Percentiles rank a stretch among this genome's conserved stretches.
Evolutionary conservation across 2,113 vertebrate genomes (phyloP).

Genomic region (Actenoides hombroni): DNA sequence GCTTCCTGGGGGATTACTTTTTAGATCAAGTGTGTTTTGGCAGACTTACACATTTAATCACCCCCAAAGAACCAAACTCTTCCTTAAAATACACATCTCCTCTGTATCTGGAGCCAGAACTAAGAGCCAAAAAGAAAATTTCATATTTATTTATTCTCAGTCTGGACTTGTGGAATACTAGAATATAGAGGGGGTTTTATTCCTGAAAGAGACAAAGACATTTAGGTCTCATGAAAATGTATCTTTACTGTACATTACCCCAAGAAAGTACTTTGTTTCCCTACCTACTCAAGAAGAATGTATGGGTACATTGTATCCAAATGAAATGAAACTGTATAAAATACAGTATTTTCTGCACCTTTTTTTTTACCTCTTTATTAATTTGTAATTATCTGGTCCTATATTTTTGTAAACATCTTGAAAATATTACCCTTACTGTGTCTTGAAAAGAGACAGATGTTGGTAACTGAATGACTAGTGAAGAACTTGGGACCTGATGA

Average conservation of each 20-base stretch:
- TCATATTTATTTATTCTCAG: not conserved
- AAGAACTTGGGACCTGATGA: not conserved
- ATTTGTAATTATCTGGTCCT: not conserved
- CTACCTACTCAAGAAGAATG: not conserved
- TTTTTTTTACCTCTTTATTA: not conserved
- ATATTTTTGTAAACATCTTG: not conserved
- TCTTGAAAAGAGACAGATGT: not conserved
- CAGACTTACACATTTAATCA: not conserved
- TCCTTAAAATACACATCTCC: not conserved
- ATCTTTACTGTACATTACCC: not conserved
- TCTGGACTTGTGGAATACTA: not conserved
- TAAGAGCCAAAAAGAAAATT: not conserved
- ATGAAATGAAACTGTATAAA: not conserved
- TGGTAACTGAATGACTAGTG: not conserved
- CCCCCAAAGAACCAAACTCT: not conserved
- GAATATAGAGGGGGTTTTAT: not conserved
- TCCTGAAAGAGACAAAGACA: not conserved
- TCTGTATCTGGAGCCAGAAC: not conserved
- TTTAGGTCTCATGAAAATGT: not conserved
- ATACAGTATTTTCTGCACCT: not conserved
- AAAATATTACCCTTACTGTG: not conserved
- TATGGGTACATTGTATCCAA: not conserved
- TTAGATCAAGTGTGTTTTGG: not conserved
- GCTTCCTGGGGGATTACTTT: not conserved
- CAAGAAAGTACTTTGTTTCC: not conserved